phyloP scores from a whole-genome alignment of 2,888 invertebrate species.

The Schizotus pectinicornis region DNA sequence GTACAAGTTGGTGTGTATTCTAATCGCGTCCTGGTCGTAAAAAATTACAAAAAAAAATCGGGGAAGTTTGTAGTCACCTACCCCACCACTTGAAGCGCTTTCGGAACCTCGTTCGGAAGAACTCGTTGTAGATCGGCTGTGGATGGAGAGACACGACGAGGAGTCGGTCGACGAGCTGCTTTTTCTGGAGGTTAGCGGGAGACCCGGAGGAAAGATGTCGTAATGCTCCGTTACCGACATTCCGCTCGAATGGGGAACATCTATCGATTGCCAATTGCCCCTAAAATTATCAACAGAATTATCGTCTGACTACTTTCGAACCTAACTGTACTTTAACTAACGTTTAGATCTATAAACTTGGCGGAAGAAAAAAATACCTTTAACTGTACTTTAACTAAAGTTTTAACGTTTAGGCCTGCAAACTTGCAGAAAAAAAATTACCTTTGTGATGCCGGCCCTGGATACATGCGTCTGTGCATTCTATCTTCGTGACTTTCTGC shows the following conservation, averaged over 20 bases:
- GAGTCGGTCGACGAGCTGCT: constrained; percentile 68
- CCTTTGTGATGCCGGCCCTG: constrained; percentile 54
- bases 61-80: constrained; percentile 28
- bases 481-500: constrained; percentile 56
- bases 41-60: constrained; percentile 1
- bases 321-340: too few species aligned
- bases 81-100: constrained; percentile 58
- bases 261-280: constrained; percentile 57
- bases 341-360: too few species aligned
- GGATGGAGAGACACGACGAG: constrained; percentile 64
- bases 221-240: constrained; percentile 57
- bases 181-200: constrained; percentile 62
- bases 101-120: constrained; percentile 60
- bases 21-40: constrained; percentile 52
- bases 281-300: constrained; percentile 41
- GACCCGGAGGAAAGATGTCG: constrained; percentile 56
- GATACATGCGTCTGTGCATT: constrained; percentile 54
- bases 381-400: too few species aligned
- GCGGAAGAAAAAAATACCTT: too few species aligned
- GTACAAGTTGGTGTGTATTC: constrained; percentile 56
- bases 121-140: constrained; percentile 63
- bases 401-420: background rate
- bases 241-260: constrained; percentile 54
- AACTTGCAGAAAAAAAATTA: constrained; percentile 26
- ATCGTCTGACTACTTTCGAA: too few species aligned